Percentiles rank a stretch among this genome's conserved stretches.
phyloP scores from a whole-genome alignment of 92 coral and sea anemone species.

The Metridium senile region DNA sequence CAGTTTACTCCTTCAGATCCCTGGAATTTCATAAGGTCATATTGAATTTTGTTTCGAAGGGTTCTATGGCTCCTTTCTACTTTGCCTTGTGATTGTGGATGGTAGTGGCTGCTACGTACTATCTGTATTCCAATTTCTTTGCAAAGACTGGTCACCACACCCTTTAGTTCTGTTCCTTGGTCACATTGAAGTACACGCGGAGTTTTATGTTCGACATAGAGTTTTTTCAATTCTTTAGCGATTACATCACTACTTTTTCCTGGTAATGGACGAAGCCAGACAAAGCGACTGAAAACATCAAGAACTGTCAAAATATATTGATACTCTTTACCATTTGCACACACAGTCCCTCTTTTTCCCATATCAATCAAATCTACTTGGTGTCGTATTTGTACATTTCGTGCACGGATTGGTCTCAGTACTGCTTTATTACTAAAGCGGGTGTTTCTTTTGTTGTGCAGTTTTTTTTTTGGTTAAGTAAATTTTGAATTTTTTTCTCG shows the following conservation, averaged over 20 bases:
- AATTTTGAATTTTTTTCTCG: conserved; percentile 19
- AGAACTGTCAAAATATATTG: conserved; percentile 24
- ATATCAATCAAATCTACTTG: background rate
- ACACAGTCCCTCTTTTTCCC: background rate
- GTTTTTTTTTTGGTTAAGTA: conserved; percentile 9
- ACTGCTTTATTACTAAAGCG: conserved; percentile 39
- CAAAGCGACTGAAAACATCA: conserved; percentile 37
- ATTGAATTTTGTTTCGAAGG: background rate
- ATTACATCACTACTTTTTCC: background rate
- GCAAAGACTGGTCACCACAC: background rate
- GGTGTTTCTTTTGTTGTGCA: conserved; percentile 23
- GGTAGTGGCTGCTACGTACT: background rate
- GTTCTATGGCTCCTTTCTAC: conserved; percentile 4
- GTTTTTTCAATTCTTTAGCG: background rate
- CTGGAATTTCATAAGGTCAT: background rate
- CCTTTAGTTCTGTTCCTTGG: conserved; percentile 16
- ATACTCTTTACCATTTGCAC: background rate
- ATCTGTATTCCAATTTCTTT: conserved; percentile 4
- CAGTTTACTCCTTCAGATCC: background rate
- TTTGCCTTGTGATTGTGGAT: conserved; percentile 7
- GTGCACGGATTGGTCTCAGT: conserved; percentile 29
- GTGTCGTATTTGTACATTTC: background rate
- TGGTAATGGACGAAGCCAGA: conserved; percentile 14
- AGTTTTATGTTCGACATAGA: background rate
- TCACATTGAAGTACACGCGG: conserved; percentile 6